Percentiles rank a stretch among this genome's conserved stretches.
Evolutionary conservation across 2,888 invertebrate species (phyloP).

Genomic region (Lapara coniferarum): DNA sequence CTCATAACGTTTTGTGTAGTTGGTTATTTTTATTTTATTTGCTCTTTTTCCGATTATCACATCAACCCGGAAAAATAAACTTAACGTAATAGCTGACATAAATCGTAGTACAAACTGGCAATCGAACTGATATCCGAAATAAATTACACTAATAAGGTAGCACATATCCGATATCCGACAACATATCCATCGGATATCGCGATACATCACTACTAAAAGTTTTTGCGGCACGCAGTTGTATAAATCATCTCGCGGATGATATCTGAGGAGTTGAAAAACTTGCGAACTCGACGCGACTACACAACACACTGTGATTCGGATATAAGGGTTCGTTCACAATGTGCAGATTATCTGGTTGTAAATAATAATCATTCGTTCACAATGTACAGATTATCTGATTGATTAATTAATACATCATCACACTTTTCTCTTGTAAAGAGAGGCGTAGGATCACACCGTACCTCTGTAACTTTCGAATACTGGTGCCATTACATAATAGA

Average conservation of each 20-base stretch:
- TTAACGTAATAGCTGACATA: no score
- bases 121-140: no score
- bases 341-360: neutral
- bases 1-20: no score
- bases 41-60: no score
- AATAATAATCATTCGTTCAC: conserved; percentile 10
- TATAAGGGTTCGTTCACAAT: conserved; percentile 16
- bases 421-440: neutral
- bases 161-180: no score
- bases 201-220: conserved; percentile 15
- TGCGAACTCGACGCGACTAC: conserved; percentile 16
- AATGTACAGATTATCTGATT: neutral
- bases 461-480: no score
- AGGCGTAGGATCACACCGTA: no score
- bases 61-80: no score
- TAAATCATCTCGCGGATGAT: conserved; percentile 33
- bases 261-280: conserved; percentile 30
- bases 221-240: conserved; percentile 26
- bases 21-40: no score
- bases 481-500: neutral
- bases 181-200: neutral
- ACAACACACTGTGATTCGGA: neutral
- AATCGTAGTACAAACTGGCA: no score
- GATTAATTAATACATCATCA: neutral
- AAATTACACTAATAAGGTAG: no score